A percentile compares a stretch with the other conserved stretches of the same genome.
These are phyloP conservation scores for Cryptus viduatorius DNA, from an alignment of 2,888 invertebrate genomes.

Conservation along the genomic window DNA sequence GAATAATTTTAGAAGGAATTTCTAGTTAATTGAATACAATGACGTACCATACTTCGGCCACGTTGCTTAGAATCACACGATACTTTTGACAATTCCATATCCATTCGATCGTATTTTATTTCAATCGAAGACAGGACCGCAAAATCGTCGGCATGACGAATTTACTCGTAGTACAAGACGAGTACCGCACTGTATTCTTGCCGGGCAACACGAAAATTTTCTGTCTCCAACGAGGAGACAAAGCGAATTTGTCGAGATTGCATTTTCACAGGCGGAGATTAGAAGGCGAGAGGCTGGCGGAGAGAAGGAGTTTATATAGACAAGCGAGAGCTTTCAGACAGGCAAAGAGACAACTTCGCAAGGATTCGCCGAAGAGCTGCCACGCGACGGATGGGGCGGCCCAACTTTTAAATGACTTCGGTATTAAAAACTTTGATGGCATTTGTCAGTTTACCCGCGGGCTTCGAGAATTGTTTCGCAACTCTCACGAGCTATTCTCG, in stretches of 20 bases:
- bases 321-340: slow-evolving; percentile 54
- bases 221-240: slow-evolving; percentile 65
- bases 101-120: slow-evolving; percentile 33
- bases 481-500: slow-evolving; percentile 79
- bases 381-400: slow-evolving; percentile 76
- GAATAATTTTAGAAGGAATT: not conserved
- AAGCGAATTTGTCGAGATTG: slow-evolving; percentile 80
- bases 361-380: slow-evolving; percentile 60
- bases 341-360: slow-evolving; percentile 61
- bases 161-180: not conserved
- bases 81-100: slow-evolving; percentile 9
- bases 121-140: not conserved
- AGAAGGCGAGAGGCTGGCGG: slow-evolving; percentile 65
- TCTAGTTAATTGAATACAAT: slow-evolving; percentile 4
- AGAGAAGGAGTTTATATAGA: slow-evolving; percentile 55
- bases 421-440: slow-evolving; percentile 83
- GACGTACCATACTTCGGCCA: not conserved
- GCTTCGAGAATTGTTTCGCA: slow-evolving; percentile 79
- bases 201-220: slow-evolving; percentile 52
- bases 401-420: slow-evolving; percentile 82
- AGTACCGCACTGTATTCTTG: slow-evolving; percentile 10
- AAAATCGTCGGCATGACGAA: slow-evolving; percentile 3
- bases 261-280: slow-evolving; percentile 75
- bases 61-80: not conserved
- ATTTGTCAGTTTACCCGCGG: slow-evolving; percentile 80